These are phyloP conservation scores for Gracilinanus agilis DNA, from an alignment of 2,113 vertebrate genomes.

Conservation along the genomic window DNA sequence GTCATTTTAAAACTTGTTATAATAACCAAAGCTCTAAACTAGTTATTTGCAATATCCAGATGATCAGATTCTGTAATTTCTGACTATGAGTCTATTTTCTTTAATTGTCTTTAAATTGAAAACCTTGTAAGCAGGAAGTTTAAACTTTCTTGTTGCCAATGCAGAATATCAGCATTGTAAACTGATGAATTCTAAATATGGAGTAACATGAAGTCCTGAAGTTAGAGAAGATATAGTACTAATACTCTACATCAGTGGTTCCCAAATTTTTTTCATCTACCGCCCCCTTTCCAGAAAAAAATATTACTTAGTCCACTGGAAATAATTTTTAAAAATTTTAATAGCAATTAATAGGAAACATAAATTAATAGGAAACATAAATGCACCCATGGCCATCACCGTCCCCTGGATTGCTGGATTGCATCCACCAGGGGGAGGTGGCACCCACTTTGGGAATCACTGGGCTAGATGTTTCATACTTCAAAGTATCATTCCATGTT, in stretches of 20 bases:
- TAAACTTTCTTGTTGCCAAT: background rate
- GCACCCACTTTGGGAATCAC: too few species aligned
- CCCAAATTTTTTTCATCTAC: too few species aligned
- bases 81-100: background rate
- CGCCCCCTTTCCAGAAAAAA: too few species aligned
- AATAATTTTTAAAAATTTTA: too few species aligned
- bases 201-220: background rate
- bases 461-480: too few species aligned
- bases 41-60: background rate
- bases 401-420: too few species aligned
- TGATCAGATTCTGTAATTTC: background rate
- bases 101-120: background rate
- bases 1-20: background rate
- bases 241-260: background rate
- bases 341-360: too few species aligned
- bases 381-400: too few species aligned
- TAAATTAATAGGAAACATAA: too few species aligned
- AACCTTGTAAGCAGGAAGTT: background rate
- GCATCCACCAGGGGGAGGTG: too few species aligned
- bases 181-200: background rate
- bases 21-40: background rate
- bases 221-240: background rate
- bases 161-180: background rate
- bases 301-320: too few species aligned
- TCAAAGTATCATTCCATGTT: background rate